These are phyloP conservation scores for Podarcis siculus DNA, from an alignment of 2,797 vertebrate species.

Conservation along the genomic window DNA sequence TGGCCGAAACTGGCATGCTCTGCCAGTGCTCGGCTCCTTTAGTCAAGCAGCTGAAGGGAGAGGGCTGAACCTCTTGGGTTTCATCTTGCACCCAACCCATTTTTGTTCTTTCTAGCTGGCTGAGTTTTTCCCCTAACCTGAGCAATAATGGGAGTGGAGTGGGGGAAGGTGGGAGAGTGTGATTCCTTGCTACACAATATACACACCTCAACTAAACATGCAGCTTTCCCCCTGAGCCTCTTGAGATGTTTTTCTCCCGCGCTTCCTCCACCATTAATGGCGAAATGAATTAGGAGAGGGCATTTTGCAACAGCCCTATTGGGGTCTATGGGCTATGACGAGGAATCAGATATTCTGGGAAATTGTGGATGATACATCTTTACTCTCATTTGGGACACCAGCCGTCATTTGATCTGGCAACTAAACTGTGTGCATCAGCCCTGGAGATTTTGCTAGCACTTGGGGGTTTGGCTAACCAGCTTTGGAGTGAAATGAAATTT, in stretches of 20 bases:
- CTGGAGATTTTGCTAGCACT: not conserved
- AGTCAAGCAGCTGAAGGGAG: slow-evolving; percentile 33
- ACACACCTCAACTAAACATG: not conserved
- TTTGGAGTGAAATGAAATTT: slow-evolving; percentile 16
- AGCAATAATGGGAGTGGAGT: no score
- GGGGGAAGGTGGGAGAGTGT: no score
- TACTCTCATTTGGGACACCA: slow-evolving; percentile 5
- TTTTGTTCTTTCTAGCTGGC: no score
- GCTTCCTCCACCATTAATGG: not conserved
- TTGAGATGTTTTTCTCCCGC: not conserved
- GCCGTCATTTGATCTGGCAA: not conserved
- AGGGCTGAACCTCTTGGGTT: not conserved
- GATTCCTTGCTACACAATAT: no score
- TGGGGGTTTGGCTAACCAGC: slow-evolving; percentile 4
- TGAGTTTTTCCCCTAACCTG: no score
- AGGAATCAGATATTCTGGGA: not conserved
- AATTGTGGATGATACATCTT: not conserved
- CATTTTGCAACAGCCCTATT: not conserved
- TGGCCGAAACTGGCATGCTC: slow-evolving; percentile 19
- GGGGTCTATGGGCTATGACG: not conserved
- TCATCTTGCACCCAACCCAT: no score
- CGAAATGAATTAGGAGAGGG: no score
- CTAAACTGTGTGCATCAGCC: not conserved
- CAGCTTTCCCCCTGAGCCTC: not conserved
- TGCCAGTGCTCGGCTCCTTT: not conserved